Conservation (phyloP, 2,113 vertebrate species). For the Paramisgurnus dabryanus region DNA sequence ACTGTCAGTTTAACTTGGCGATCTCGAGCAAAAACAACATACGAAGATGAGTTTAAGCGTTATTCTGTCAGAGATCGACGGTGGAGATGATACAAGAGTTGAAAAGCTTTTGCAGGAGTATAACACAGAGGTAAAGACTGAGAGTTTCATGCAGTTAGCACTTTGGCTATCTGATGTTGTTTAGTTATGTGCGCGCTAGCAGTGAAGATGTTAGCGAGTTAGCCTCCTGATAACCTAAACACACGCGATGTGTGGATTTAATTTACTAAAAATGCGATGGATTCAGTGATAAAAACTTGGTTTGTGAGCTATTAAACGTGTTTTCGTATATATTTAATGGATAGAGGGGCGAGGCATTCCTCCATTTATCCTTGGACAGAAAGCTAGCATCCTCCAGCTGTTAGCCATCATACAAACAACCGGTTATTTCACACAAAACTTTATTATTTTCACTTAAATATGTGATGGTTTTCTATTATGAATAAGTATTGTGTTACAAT, state of each 20-base stretch:
- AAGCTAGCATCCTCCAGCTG: slow-evolving; percentile 18
- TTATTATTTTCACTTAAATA: background rate
- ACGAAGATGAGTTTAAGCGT: slow-evolving; percentile 68
- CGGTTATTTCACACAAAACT: background rate
- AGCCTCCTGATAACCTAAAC: background rate
- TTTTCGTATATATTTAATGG: background rate
- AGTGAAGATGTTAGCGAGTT: slow-evolving; percentile 2
- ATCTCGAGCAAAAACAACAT: slow-evolving; percentile 1
- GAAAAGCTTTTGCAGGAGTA: slow-evolving; percentile 65
- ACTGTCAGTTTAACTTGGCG: background rate
- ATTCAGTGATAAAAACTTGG: background rate
- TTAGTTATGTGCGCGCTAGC: slow-evolving; percentile 1
- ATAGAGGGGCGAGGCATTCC: background rate
- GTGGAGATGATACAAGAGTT: slow-evolving; percentile 59
- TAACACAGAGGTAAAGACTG: slow-evolving; percentile 69
- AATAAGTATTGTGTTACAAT: background rate
- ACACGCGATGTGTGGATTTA: background rate
- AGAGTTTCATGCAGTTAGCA: slow-evolving; percentile 7
- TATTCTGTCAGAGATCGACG: slow-evolving; percentile 68
- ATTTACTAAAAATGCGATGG: background rate
- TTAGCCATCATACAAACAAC: slow-evolving; percentile 1
- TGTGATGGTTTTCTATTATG: background rate
- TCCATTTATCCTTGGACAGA: background rate
- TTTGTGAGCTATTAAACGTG: background rate
- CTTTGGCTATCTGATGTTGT: slow-evolving; percentile 4